These are phyloP conservation scores for Cynodonichthys magdalenae DNA, from an alignment of 2,797 vertebrate species.

Conservation along the genomic window DNA sequence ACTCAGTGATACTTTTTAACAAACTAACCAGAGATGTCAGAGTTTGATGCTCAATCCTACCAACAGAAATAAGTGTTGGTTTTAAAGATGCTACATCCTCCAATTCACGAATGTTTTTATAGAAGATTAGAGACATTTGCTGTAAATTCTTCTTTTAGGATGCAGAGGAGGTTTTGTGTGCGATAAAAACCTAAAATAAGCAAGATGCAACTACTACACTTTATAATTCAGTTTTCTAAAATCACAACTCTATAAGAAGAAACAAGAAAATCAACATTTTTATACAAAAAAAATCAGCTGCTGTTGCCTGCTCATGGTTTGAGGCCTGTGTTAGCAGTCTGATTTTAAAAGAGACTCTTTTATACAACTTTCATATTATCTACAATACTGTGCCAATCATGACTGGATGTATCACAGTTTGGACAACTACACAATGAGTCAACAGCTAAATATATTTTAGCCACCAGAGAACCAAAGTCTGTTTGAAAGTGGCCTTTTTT, in stretches of 20 bases:
- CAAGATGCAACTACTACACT: too few relatives aligned
- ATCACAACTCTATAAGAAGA: too few relatives aligned
- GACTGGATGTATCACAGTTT: neutral
- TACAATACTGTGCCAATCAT: neutral
- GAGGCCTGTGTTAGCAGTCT: too few relatives aligned
- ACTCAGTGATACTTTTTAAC: conserved; percentile 45
- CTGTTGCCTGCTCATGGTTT: too few relatives aligned
- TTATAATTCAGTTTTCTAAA: too few relatives aligned
- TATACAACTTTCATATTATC: too few relatives aligned
- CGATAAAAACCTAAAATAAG: too few relatives aligned
- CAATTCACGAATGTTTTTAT: conserved; percentile 16
- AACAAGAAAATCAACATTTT: too few relatives aligned
- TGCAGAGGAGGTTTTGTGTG: neutral
- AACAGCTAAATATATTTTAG: conserved; percentile 1
- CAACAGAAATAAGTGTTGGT: conserved; percentile 25
- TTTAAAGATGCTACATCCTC: conserved; percentile 35
- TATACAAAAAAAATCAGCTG: too few relatives aligned
- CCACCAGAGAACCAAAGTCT: neutral
- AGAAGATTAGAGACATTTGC: neutral
- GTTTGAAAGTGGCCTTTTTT: neutral
- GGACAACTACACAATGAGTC: neutral
- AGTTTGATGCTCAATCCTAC: conserved; percentile 27
- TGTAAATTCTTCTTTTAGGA: neutral
- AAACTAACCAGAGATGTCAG: conserved; percentile 39
- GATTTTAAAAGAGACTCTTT: too few relatives aligned